Evolutionary conservation across 2,888 invertebrate genomes (phyloP).

Genomic region (Philereme transversata): DNA sequence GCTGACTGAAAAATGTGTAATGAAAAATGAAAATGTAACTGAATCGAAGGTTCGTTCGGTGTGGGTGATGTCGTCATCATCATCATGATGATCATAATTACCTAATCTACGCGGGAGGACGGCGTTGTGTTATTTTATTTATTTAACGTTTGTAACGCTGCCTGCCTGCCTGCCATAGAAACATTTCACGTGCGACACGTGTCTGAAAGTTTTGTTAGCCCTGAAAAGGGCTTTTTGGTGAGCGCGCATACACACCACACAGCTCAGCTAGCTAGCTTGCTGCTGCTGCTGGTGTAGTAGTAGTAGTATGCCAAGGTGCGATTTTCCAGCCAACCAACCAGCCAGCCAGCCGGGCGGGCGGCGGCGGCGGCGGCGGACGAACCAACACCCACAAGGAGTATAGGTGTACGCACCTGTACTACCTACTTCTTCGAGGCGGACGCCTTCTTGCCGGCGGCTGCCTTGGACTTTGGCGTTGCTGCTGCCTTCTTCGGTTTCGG

Average conservation of each 20-base stretch:
- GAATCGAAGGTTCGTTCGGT: too few species aligned
- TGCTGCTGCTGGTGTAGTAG: neutral
- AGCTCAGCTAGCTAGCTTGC: too few species aligned
- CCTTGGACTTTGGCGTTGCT: slow-evolving; percentile 22
- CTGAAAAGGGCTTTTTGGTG: slow-evolving; percentile 53
- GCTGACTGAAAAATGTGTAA: too few species aligned
- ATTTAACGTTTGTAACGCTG: neutral
- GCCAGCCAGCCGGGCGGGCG: too few species aligned
- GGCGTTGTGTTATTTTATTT: neutral
- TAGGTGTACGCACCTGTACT: slow-evolving; percentile 9
- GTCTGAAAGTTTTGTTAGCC: slow-evolving; percentile 10
- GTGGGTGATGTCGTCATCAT: too few species aligned
- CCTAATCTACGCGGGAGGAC: too few species aligned
- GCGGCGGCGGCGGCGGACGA: neutral
- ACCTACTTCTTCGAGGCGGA: slow-evolving; percentile 43
- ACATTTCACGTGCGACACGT: neutral
- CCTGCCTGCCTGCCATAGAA: neutral
- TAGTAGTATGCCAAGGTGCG: neutral
- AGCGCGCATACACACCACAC: neutral
- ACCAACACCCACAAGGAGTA: neutral
- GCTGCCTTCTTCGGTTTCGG: slow-evolving; percentile 48
- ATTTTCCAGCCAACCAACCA: neutral
- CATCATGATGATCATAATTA: too few species aligned
- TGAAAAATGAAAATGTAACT: too few species aligned
- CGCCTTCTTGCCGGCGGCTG: slow-evolving; percentile 49